Conservation (phyloP, 2,797 vertebrate species). For the Paramormyrops hopkinsi region DNA sequence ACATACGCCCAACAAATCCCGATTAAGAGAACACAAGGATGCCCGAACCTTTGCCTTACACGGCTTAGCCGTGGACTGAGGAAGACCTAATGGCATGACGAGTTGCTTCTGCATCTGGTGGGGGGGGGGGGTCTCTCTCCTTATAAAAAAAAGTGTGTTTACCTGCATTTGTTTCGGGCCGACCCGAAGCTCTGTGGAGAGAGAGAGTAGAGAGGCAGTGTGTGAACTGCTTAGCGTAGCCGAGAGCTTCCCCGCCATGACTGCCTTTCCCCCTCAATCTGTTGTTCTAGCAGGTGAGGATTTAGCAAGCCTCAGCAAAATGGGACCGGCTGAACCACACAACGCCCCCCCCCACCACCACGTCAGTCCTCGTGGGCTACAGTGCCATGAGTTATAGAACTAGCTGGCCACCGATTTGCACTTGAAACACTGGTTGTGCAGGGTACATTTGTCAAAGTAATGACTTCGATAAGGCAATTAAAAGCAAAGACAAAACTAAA, state of each 20-base stretch:
- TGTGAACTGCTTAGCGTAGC: neutral
- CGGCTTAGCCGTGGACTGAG: neutral
- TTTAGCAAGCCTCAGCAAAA: constrained; percentile 17
- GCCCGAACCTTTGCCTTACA: neutral
- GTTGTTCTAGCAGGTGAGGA: constrained; percentile 6
- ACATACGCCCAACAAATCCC: neutral
- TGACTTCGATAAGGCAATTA: neutral
- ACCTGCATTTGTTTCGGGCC: neutral
- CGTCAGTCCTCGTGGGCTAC: neutral
- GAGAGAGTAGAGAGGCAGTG: neutral
- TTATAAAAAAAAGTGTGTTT: neutral
- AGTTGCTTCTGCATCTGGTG: neutral
- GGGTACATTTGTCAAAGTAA: neutral
- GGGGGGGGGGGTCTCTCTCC: neutral
- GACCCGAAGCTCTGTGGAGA: neutral
- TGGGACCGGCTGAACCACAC: neutral
- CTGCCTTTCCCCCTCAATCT: neutral
- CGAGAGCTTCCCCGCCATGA: neutral
- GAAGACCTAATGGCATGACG: neutral
- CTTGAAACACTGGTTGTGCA: neutral
- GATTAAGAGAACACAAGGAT: neutral
- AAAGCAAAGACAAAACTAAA: neutral
- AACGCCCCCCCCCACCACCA: neutral
- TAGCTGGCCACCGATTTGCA: neutral
- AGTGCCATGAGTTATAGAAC: neutral